A percentile compares a stretch with the other conserved stretches of the same genome.
These are phyloP conservation scores for Auanema freiburgensis DNA, from an alignment of 2,888 invertebrate genomes.

Conservation along the genomic window DNA sequence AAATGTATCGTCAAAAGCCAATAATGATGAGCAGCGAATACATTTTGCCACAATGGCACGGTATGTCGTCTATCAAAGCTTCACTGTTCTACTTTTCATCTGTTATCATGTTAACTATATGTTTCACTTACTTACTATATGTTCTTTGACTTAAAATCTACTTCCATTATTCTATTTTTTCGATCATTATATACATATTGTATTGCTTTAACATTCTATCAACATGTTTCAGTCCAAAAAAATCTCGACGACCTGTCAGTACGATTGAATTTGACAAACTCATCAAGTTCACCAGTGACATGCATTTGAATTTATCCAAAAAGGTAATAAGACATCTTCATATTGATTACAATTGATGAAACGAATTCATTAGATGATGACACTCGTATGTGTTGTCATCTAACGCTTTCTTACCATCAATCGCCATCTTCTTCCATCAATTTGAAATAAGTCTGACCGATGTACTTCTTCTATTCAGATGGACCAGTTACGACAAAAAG, in stretches of 20 bases:
- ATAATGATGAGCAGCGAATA: too few relatives aligned
- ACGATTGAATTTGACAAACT: conserved; percentile 50
- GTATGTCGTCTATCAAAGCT: too few relatives aligned
- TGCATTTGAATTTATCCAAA: conserved; percentile 50
- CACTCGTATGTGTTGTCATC: too few relatives aligned
- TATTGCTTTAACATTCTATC: neutral
- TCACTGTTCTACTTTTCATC: too few relatives aligned
- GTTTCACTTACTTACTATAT: too few relatives aligned
- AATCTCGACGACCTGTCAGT: conserved; percentile 29
- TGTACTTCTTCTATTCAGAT: conserved; percentile 23
- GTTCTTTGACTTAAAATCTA: neutral
- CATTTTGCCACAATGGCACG: too few relatives aligned
- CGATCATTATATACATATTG: neutral
- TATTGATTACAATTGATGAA: neutral
- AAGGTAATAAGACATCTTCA: conserved; percentile 38
- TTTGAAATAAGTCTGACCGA: too few relatives aligned
- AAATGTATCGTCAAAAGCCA: too few relatives aligned
- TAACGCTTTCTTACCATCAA: too few relatives aligned
- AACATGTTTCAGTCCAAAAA: conserved; percentile 12
- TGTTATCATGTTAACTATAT: too few relatives aligned
- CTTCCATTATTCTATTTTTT: neutral
- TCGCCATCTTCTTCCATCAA: too few relatives aligned
- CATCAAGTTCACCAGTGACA: conserved; percentile 48
- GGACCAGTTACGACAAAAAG: conserved; percentile 39
- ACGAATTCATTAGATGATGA: too few relatives aligned